These are phyloP conservation scores for Oncorhynchus keta DNA, from an alignment of 2,113 vertebrate species.

Conservation along the genomic window DNA sequence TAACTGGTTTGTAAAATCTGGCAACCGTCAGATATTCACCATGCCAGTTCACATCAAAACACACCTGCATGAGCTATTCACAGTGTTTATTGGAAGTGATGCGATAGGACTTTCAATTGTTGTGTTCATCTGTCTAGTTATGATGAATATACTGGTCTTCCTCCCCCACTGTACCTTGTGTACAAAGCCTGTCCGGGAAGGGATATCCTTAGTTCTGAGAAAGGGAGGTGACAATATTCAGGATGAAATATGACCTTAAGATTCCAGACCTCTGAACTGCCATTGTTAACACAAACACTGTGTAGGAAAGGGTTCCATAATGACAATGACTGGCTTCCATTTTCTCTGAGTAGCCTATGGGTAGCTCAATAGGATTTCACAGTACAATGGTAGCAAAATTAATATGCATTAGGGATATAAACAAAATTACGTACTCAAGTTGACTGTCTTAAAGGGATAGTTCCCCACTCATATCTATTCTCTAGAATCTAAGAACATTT, in stretches of 20 bases:
- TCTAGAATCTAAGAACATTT: neutral
- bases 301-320: neutral
- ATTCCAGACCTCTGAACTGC: constrained; percentile 39
- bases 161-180: constrained; percentile 50
- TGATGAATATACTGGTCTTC: constrained; percentile 50
- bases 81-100: constrained; percentile 41
- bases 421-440: neutral
- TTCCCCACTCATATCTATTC: neutral
- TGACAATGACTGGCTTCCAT: too few relatives aligned
- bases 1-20: too few relatives aligned
- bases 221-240: constrained; percentile 43
- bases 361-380: too few relatives aligned
- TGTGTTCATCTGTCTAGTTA: constrained; percentile 38
- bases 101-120: constrained; percentile 45
- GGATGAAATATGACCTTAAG: constrained; percentile 54
- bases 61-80: neutral
- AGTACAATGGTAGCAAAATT: neutral
- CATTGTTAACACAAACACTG: constrained; percentile 17
- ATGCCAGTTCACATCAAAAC: neutral
- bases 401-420: neutral
- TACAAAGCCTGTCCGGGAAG: constrained; percentile 48
- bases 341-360: neutral
- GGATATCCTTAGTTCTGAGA: constrained; percentile 66
- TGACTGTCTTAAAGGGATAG: neutral
- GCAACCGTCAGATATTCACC: neutral